Evolutionary conservation across 2,113 vertebrate species (phyloP).

Genomic region (Ardeotis arabs): DNA sequence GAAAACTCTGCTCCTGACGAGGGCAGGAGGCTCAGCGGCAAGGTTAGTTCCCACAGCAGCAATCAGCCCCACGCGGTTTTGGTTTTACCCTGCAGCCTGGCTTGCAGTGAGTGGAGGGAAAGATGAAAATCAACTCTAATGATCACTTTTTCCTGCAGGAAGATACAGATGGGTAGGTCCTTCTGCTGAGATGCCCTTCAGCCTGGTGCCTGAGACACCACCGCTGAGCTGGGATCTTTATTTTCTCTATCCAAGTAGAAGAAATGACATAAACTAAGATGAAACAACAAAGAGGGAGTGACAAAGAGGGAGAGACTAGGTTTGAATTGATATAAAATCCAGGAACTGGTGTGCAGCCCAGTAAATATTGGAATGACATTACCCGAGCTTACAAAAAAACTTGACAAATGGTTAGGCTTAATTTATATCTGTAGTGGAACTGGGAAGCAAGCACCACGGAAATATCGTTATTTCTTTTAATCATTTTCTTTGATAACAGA

Average conservation of each 20-base stretch:
- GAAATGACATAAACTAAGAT: neutral
- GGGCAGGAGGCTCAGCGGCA: neutral
- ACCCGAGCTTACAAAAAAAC: slow-evolving; percentile 20
- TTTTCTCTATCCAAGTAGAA: neutral
- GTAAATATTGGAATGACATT: slow-evolving; percentile 47
- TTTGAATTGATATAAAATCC: neutral
- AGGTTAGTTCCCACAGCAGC: neutral
- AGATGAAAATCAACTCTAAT: neutral
- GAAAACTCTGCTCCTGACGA: neutral
- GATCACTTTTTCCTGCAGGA: neutral
- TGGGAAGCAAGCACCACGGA: slow-evolving; percentile 28
- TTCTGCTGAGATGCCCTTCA: neutral
- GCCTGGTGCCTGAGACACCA: neutral
- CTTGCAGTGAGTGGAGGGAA: neutral
- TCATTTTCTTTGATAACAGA: slow-evolving; percentile 50
- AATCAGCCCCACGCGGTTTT: neutral
- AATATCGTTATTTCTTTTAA: slow-evolving; percentile 56
- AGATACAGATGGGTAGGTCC: neutral
- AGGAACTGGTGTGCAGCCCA: neutral
- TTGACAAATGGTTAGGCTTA: slow-evolving; percentile 28
- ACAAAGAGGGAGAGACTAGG: neutral
- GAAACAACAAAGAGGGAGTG: neutral
- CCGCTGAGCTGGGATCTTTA: neutral
- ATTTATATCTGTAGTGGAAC: slow-evolving; percentile 29
- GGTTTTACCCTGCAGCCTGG: neutral